A percentile compares a stretch with the other conserved stretches of the same genome.
phyloP scores from a whole-genome alignment of 1,140 invertebrate species.

The Eufriesea mexicana region DNA sequence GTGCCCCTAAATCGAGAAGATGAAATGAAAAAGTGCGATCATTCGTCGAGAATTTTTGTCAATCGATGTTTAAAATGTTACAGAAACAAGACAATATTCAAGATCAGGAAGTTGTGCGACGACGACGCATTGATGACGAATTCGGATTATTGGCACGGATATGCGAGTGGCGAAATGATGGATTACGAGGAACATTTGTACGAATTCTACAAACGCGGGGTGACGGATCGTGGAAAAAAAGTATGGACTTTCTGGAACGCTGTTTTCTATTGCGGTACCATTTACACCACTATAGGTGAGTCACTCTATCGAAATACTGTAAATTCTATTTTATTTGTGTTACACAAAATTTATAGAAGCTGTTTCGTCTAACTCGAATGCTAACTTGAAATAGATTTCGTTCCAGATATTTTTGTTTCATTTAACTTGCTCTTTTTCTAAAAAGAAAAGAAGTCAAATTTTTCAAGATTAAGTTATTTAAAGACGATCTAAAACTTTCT shows the following conservation, averaged over 20 bases:
- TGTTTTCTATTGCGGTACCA: slow-evolving; percentile 95
- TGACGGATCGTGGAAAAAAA: slow-evolving; percentile 79
- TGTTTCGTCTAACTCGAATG: background rate
- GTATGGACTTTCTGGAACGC: slow-evolving; percentile 95
- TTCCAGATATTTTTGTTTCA: no score
- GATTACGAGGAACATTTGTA: slow-evolving; percentile 84
- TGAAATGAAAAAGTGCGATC: background rate
- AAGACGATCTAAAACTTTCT: no score
- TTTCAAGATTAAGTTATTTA: no score
- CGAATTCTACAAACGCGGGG: slow-evolving; percentile 82
- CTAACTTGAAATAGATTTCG: background rate
- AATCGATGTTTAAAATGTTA: background rate
- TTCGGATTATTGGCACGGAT: slow-evolving; percentile 80
- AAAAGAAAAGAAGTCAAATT: no score
- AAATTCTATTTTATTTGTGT: no score
- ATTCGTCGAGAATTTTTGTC: background rate
- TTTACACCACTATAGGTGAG: slow-evolving; percentile 97
- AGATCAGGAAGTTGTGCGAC: slow-evolving; percentile 74
- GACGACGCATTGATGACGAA: slow-evolving; percentile 72
- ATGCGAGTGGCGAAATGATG: slow-evolving; percentile 77
- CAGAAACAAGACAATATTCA: slow-evolving; percentile 75
- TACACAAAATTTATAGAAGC: no score
- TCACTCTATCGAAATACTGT: slow-evolving; percentile 32
- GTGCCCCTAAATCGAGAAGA: no score
- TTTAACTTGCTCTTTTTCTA: no score